Conservation (phyloP, 2,113 vertebrate species). For the Oreocharis arfaki region DNA sequence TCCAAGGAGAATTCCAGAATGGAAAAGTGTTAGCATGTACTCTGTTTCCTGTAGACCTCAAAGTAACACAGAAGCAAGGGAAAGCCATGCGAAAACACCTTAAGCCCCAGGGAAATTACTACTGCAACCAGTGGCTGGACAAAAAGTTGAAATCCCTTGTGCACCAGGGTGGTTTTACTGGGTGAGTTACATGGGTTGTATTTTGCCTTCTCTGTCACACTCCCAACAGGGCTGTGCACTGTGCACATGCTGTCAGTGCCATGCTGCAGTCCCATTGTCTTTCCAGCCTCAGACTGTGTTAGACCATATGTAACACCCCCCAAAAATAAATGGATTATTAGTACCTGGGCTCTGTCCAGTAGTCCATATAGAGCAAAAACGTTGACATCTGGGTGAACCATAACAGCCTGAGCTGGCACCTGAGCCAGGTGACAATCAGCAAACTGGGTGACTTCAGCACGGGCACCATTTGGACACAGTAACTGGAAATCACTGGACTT, state of each 20-base stretch:
- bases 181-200: not conserved
- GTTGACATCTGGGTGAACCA: slow-evolving; percentile 84
- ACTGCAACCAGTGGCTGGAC: not conserved
- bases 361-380: slow-evolving; percentile 83
- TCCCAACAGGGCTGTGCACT: not conserved
- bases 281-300: not conserved
- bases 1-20: not conserved
- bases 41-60: not conserved
- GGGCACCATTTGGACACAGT: slow-evolving; percentile 83
- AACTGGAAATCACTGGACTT: slow-evolving; percentile 83
- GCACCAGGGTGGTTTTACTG: not conserved
- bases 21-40: not conserved
- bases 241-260: not conserved
- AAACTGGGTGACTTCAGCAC: slow-evolving; percentile 84
- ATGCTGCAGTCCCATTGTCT: not conserved
- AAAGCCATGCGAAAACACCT: not conserved
- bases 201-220: not conserved
- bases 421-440: slow-evolving; percentile 81
- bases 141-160: not conserved
- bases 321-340: not conserved
- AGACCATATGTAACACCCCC: not conserved
- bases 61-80: not conserved
- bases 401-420: slow-evolving; percentile 87
- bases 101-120: not conserved
- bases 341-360: slow-evolving; percentile 88